Percentiles rank a stretch among this genome's conserved stretches.
Conservation (phyloP, 2,113 vertebrate genomes). For the Perca fluviatilis region DNA sequence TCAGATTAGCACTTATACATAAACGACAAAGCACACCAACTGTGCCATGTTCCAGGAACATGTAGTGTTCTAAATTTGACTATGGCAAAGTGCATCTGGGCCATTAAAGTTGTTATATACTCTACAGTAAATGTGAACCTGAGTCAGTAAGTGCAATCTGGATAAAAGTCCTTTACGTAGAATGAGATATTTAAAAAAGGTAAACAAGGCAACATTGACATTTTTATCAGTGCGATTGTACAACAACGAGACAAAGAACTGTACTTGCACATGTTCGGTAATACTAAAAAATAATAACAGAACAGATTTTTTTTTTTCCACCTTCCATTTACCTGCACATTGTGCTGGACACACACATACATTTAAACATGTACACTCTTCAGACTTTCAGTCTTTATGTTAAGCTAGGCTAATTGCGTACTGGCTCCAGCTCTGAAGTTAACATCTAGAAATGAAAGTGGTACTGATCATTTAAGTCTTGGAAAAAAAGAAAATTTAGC, state of each 20-base stretch:
- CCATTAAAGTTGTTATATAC: slow-evolving; percentile 8
- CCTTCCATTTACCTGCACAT: not conserved
- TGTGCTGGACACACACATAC: not conserved
- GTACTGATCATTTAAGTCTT: no score
- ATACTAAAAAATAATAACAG: no score
- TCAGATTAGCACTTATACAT: slow-evolving; percentile 14
- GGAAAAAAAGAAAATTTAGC: no score
- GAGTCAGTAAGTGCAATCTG: no score
- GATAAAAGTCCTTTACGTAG: not conserved
- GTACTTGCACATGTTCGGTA: no score
- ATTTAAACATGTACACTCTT: not conserved
- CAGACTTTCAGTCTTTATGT: not conserved
- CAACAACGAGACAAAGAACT: not conserved
- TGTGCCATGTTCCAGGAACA: not conserved
- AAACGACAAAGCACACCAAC: not conserved
- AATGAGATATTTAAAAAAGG: slow-evolving; percentile 8
- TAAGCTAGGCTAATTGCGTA: not conserved
- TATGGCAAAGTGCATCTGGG: not conserved
- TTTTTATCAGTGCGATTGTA: not conserved
- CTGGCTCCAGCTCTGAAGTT: no score
- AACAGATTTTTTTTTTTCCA: no score
- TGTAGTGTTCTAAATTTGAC: not conserved
- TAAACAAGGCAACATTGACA: not conserved
- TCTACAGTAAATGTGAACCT: not conserved
- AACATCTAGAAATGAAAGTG: no score